A percentile compares a stretch with the other conserved stretches of the same genome.
Conservation (phyloP, 2,888 invertebrate species). For the Amaurobius ferox region DNA sequence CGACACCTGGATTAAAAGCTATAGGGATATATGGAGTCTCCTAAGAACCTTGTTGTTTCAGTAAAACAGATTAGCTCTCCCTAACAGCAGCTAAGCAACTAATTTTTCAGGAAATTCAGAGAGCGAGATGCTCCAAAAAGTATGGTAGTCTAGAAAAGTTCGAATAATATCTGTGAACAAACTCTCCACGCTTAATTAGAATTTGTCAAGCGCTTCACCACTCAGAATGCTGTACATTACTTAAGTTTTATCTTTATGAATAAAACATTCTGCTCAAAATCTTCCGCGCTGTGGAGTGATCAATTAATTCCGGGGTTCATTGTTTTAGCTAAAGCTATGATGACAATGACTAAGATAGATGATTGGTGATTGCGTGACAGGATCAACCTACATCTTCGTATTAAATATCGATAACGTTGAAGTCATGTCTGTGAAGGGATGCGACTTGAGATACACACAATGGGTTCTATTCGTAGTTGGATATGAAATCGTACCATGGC, state of each 20-base stretch:
- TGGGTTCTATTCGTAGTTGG: too few relatives aligned
- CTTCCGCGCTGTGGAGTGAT: constrained; percentile 47
- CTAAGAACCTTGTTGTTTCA: too few relatives aligned
- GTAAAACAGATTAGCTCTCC: too few relatives aligned
- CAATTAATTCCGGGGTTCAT: constrained; percentile 67
- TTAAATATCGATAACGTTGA: constrained; percentile 54
- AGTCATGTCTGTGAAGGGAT: constrained; percentile 32
- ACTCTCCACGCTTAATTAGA: constrained; percentile 37
- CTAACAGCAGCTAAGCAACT: too few relatives aligned
- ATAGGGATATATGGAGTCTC: too few relatives aligned
- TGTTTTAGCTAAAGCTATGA: constrained; percentile 69
- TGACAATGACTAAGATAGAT: constrained; percentile 71
- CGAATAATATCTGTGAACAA: too few relatives aligned
- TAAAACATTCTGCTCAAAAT: constrained; percentile 43
- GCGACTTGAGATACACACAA: too few relatives aligned
- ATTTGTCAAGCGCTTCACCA: constrained; percentile 62
- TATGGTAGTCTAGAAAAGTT: too few relatives aligned
- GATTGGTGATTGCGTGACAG: constrained; percentile 57
- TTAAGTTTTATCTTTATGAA: constrained; percentile 70
- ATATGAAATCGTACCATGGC: too few relatives aligned
- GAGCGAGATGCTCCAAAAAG: too few relatives aligned
- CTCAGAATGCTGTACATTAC: constrained; percentile 61
- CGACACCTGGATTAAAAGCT: too few relatives aligned
- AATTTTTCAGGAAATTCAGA: too few relatives aligned
- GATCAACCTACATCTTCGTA: constrained; percentile 48